phyloP scores from a whole-genome alignment of 2,797 vertebrate species.

The Ptychadena robeensis region DNA sequence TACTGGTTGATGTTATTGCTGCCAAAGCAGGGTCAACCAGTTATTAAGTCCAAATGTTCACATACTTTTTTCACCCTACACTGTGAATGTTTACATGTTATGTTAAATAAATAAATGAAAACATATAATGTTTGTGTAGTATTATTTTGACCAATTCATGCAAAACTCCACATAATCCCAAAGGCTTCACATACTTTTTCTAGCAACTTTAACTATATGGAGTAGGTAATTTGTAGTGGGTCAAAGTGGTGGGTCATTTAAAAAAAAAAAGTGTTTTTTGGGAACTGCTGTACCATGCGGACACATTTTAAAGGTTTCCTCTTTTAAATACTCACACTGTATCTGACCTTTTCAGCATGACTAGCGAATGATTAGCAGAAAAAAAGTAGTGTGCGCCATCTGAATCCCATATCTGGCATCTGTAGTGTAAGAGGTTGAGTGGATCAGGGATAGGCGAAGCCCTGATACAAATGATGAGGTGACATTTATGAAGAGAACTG shows the following conservation, averaged over 20 bases:
- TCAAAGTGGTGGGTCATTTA: neutral
- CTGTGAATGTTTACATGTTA: too few species aligned
- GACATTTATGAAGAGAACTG: slow-evolving; percentile 50
- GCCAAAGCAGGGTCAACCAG: too few species aligned
- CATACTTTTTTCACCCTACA: too few species aligned
- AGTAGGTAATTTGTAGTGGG: neutral
- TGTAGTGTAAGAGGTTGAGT: neutral
- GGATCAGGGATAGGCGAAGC: slow-evolving; percentile 16
- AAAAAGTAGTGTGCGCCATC: neutral
- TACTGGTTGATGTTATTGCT: too few species aligned
- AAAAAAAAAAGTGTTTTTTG: too few species aligned
- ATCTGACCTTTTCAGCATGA: neutral
- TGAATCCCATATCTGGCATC: neutral
- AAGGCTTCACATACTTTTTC: too few species aligned
- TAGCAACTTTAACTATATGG: too few species aligned
- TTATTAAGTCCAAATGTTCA: too few species aligned
- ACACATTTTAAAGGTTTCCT: neutral
- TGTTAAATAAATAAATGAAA: too few species aligned
- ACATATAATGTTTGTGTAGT: too few species aligned
- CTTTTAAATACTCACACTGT: neutral
- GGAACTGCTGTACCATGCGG: neutral
- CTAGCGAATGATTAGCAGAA: neutral
- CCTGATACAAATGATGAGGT: slow-evolving; percentile 37
- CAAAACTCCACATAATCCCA: too few species aligned
- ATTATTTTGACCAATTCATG: too few species aligned